Base-by-base conservation (phyloP, 2,797 vertebrate species). In the Rhabdophis nuchalis region DNA sequence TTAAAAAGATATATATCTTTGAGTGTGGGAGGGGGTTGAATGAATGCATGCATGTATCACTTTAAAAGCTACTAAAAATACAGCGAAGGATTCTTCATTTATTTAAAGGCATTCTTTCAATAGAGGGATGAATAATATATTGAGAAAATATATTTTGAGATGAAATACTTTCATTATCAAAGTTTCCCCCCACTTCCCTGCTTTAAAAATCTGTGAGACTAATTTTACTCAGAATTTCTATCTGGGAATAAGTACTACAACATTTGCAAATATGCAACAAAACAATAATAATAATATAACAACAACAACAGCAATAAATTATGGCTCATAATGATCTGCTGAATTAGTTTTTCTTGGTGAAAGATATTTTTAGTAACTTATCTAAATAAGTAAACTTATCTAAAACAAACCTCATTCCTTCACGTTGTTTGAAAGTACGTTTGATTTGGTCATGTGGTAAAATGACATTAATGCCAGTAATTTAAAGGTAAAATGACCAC, bases 1-100 rank as follows among this genome's bases (percentile, higher is more conserved):
- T 61, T 27, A 36, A 85, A 41, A 93, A 93, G 91, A 89, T 87
- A 61, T 3, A 92, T 72, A 36, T 36, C n/a, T 72, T 72, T 72
- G 64, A 7, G 20, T 82, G 36, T 11, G 36, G 25, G 36, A 10
- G 72, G 10, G 20, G 11, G 32, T 20, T 77, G 36, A 41, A 20
- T 41, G 72, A 20, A 41, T 77, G 11, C 86, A 92, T 61, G 8
- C 2, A 58, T 4, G 29, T 23, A 54, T 46, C 25, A 3, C 11
- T 60, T 60, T 8, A 94, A 93, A 95, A 18, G 2, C 89, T 91
- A 86, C 57, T n/a, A 89, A 93, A 90, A 93, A 61, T 87, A 87
- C 60, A 2, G 4, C 82, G 7, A 82, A 61, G 64, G 32, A 32
- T 57, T 54, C 11, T 54, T 56, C 16, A 25, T 87, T 29, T 32